phyloP scores from a whole-genome alignment of 2,113 vertebrate genomes.

The Elanoides forficatus region DNA sequence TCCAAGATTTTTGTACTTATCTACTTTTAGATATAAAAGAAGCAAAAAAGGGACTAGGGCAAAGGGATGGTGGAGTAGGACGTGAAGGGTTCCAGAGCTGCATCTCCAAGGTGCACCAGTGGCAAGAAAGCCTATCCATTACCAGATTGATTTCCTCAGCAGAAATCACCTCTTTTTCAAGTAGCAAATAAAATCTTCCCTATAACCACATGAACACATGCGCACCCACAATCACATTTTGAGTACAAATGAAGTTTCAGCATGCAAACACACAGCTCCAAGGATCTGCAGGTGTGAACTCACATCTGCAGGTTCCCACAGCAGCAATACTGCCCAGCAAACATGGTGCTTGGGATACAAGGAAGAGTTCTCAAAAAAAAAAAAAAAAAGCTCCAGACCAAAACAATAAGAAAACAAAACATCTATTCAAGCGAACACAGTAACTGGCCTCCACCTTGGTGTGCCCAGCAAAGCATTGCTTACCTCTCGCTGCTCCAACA shows the following conservation, averaged over 20 bases:
- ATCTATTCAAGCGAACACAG: neutral
- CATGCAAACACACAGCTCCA: neutral
- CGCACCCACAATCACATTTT: neutral
- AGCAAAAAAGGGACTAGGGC: neutral
- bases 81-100: neutral
- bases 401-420: neutral
- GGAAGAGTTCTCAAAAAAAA: neutral
- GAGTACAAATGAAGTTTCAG: neutral
- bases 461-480: neutral
- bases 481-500: neutral
- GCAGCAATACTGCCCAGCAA: neutral
- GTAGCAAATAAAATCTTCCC: neutral
- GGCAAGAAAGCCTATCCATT: neutral
- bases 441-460: neutral
- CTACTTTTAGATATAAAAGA: neutral
- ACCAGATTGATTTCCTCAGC: neutral
- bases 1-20: neutral
- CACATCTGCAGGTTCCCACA: neutral
- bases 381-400: neutral
- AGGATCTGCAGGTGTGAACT: neutral
- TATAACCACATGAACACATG: fast-evolving
- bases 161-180: neutral
- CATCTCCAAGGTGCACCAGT: neutral
- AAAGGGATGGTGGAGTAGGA: neutral
- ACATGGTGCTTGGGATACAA: neutral